Evolutionary conservation across 37 sponge, comb jelly and placozoan species (phyloP), one percentile per base, ranked within the genome.

Genomic region (Halisarca cf. caerulea): DNA sequence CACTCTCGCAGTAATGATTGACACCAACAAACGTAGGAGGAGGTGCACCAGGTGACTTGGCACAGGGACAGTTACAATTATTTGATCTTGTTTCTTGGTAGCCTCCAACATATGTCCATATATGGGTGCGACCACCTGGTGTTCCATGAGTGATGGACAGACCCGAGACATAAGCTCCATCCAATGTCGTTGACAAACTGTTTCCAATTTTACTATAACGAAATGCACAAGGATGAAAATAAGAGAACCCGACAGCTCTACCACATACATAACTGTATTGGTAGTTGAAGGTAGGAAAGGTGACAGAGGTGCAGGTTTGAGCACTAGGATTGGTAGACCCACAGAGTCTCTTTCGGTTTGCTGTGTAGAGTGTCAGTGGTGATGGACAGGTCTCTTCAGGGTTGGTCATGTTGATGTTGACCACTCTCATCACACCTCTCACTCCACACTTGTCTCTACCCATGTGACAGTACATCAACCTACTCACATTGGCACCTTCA

Each of bases 201-300:
- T 17, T 54, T 2, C 25, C 9, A 17, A 24, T 24, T 9, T 15
- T 3, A 33, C 3, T 41, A 30, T 57, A 53, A 2, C 25, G 24
- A 27, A 79, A 57, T 21, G 36, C 57, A 32, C 28, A 45, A 1
- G 15, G 9, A 53, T 27, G 23, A 5, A 5, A 35, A 25, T 47
- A 79, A 21, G 30, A 32, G 80, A 47, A 79, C 17, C 80, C 80
- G 17, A 51, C 35, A 9, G 43, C 57, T 25, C 59, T 53, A 24
- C 80, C 80, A 79, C 80, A 79, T 7, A 79, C 80, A 21, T 55
- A 30, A 27, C 3, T 79, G 58, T 79, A 79, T n/a, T 6, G 57
- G 35, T 28, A 14, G 34, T 53, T 53, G 5, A 21, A 20, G 27
- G 57, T 32, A 2, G 58, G 80, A 35, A 79, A 54, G 25, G 35